These are phyloP conservation scores for Drosophila kanekoi DNA, from an alignment of 2,888 invertebrate genomes.

Conservation along the genomic window DNA sequence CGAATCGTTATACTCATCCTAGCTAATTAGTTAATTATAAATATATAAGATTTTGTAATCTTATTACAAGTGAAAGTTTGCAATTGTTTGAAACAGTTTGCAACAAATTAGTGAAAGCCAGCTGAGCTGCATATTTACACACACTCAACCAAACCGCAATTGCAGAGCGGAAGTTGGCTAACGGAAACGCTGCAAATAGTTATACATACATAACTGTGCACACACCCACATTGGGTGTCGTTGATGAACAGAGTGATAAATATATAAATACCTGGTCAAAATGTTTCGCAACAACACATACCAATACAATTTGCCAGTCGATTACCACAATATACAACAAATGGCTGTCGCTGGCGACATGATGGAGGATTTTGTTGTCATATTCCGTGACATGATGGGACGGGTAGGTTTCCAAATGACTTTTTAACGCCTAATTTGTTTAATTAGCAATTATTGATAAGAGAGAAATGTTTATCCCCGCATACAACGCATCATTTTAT, in stretches of 20 bases:
- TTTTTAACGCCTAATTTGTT: constrained; percentile 3
- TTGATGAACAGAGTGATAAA: constrained; percentile 9
- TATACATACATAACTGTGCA: constrained; percentile 29
- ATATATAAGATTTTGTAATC: constrained; percentile 22
- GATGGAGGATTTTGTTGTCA: constrained; percentile 90
- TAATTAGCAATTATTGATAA: constrained; percentile 4
- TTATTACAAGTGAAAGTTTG: constrained; percentile 64
- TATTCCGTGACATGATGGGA: constrained; percentile 89
- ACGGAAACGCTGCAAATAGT: constrained; percentile 9
- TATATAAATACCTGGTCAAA: constrained; percentile 45
- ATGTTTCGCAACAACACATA: constrained; percentile 81
- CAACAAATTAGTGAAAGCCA: constrained; percentile 52
- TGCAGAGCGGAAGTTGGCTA: constrained; percentile 31
- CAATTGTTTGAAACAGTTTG: constrained; percentile 43
- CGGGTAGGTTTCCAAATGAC: constrained; percentile 86
- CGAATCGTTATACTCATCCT: constrained; percentile 31
- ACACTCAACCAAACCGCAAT: constrained; percentile 20
- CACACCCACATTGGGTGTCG: background rate
- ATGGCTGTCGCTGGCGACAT: constrained; percentile 89
- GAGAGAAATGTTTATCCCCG: background rate
- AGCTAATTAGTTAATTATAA: background rate
- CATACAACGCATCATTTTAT: constrained; percentile 1
- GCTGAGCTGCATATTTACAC: constrained; percentile 15
- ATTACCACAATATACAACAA: constrained; percentile 87
- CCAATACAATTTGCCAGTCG: constrained; percentile 87